These are phyloP conservation scores for Apoda limacodes DNA, from an alignment of 2,888 invertebrate genomes.

Conservation along the genomic window DNA sequence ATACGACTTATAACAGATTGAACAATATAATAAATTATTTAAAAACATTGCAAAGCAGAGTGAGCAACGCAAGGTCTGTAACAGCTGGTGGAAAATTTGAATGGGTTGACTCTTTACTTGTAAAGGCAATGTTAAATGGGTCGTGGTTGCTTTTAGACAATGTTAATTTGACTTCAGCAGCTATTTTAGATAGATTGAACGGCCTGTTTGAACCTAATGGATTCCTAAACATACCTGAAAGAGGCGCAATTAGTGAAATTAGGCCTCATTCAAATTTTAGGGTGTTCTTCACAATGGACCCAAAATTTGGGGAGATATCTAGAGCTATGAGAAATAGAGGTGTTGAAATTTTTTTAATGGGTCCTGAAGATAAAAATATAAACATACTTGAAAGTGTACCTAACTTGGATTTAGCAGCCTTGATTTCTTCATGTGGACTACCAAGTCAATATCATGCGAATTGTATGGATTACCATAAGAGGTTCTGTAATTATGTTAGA, in stretches of 20 bases:
- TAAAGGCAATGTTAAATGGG: constrained; percentile 86
- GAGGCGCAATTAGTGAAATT: constrained; percentile 85
- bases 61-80: constrained; percentile 69
- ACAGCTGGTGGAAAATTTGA: constrained; percentile 92
- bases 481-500: constrained; percentile 52
- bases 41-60: constrained; percentile 42
- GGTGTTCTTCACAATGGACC: constrained; percentile 95
- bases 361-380: constrained; percentile 38
- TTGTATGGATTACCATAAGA: constrained; percentile 46
- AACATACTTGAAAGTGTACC: constrained; percentile 43
- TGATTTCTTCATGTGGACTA: constrained; percentile 51
- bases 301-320: constrained; percentile 95
- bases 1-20: constrained; percentile 24
- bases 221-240: constrained; percentile 88
- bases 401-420: constrained; percentile 50
- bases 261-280: constrained; percentile 92
- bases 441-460: constrained; percentile 41
- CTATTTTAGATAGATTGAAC: constrained; percentile 96
- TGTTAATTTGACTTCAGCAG: constrained; percentile 95
- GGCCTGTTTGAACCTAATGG: constrained; percentile 95
- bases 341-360: constrained; percentile 80
- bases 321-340: constrained; percentile 99
- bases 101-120: constrained; percentile 90
- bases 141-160: constrained; percentile 90
- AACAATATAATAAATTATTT: constrained; percentile 38